Evolutionary conservation across 2,797 vertebrate species (phyloP), one percentile per base, ranked within the genome.

Genomic region (Ctenopoma kingsleyae): DNA sequence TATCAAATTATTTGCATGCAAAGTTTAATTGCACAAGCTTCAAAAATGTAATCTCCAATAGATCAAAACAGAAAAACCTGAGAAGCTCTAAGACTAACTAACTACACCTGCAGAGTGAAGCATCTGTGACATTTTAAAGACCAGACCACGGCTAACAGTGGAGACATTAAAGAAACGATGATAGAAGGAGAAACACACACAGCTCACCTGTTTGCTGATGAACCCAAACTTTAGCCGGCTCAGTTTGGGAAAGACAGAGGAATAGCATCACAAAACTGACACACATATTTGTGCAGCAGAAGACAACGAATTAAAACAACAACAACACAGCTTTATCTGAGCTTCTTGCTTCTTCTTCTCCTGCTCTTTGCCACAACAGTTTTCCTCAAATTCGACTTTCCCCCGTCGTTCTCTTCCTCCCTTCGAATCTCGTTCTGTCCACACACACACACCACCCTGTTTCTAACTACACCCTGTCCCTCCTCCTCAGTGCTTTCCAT

Each of bases 161-260:
- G 19, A 50, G 23, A 59, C 5, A 19, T 52, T 11, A 57, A 22
- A 60, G 25, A 11, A 72, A 4, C 8, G 27, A 36, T 40, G 68
- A 63, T 52, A 44, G 43, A 62, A 25, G 17, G 30, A 36, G 58
- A 66, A 65, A 67, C 2, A 40, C 44, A 65, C 41, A 20, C 7
- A 11, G 19, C 92, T 93, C 89, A 94, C 93, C 92, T 93, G 88
- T 85, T 72, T 76, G 81, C 46, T 82, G 80, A 57, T 76, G 80
- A 76, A 43, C 70, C 88, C 77, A 71, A 81, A 88, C 80, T 71
- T 70, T 62, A 46, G 46, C 73, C 32, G 56, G 59, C 63, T 87
- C 77, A 57, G 73, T 78, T 53, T 78, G 83, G 51, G 81, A 72
- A 65, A 91, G 68, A 60, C 82, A 89, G 76, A 93, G 59, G 25